These are phyloP conservation scores for Periophthalmodon schlosseri DNA, from an alignment of 2,113 vertebrate genomes.

Conservation along the genomic window DNA sequence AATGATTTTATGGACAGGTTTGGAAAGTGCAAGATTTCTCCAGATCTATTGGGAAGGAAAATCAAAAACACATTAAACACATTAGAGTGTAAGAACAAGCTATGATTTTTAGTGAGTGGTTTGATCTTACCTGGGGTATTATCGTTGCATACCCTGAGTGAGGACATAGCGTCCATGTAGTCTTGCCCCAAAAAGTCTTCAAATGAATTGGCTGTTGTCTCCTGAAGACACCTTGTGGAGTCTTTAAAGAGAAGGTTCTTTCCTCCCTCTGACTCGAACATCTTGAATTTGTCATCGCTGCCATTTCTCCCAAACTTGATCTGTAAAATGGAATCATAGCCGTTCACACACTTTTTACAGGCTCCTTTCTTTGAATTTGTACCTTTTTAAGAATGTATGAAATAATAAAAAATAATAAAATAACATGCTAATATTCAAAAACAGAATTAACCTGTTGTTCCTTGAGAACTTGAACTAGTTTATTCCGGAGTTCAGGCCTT, in stretches of 20 bases:
- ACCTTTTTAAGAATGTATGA: not conserved
- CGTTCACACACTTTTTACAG: not conserved
- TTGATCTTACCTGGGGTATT: slow-evolving; percentile 69
- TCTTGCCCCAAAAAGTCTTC: slow-evolving; percentile 56
- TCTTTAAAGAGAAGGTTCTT: slow-evolving; percentile 81
- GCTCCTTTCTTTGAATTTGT: not conserved
- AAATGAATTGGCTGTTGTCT: slow-evolving; percentile 25
- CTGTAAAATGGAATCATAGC: slow-evolving; percentile 41
- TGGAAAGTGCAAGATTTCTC: slow-evolving; percentile 81
- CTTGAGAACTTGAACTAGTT: slow-evolving; percentile 59
- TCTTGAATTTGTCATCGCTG: slow-evolving; percentile 26
- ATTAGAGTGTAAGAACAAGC: not conserved
- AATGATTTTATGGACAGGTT: slow-evolving; percentile 58
- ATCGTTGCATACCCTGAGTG: slow-evolving; percentile 52
- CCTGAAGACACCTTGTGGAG: slow-evolving; percentile 78
- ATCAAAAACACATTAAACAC: not conserved
- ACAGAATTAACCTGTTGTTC: slow-evolving; percentile 62
- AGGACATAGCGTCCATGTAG: slow-evolving; percentile 56
- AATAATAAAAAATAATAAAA: not conserved
- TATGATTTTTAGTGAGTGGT: not conserved
- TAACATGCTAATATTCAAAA: slow-evolving; percentile 61
- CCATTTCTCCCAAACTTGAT: slow-evolving; percentile 12
- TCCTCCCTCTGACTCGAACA: slow-evolving; percentile 66
- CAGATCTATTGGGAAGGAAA: slow-evolving; percentile 70
- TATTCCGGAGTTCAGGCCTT: slow-evolving; percentile 43